Conservation (phyloP, 92 coral and sea anemone genomes). For the Actinernus sp. region DNA sequence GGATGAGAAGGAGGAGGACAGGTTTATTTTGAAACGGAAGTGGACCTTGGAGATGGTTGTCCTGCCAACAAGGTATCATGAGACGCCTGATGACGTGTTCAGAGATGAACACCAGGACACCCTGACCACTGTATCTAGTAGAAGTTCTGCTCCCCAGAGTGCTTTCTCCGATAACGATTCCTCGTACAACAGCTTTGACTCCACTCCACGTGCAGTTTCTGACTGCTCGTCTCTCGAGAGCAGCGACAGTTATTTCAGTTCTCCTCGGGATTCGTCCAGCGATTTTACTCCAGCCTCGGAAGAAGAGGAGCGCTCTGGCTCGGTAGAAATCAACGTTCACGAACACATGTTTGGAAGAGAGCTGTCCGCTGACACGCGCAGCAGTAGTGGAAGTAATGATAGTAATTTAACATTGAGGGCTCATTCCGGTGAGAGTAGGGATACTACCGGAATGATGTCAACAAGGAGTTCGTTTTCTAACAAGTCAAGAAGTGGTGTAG, state of each 20-base stretch:
- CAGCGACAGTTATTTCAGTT: constrained; percentile 66
- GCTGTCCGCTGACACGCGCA: constrained; percentile 6
- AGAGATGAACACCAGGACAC: background rate
- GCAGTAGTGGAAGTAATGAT: constrained; percentile 50
- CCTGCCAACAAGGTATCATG: background rate
- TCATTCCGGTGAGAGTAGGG: constrained; percentile 16
- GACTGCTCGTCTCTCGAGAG: constrained; percentile 73
- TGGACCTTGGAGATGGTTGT: constrained; percentile 7
- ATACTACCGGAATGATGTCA: constrained; percentile 5
- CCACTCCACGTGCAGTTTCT: constrained; percentile 69
- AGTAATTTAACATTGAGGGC: constrained; percentile 65
- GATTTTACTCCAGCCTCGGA: constrained; percentile 48
- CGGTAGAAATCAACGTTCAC: constrained; percentile 61
- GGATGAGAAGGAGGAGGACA: background rate
- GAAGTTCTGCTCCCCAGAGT: background rate
- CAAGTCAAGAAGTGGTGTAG: constrained; percentile 33
- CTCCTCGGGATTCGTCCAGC: constrained; percentile 57
- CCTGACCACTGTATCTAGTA: background rate
- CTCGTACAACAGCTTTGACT: constrained; percentile 77
- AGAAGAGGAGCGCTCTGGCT: constrained; percentile 31
- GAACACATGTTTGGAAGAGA: constrained; percentile 46
- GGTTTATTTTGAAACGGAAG: constrained; percentile 7
- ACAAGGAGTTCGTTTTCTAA: constrained; percentile 42
- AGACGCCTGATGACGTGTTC: constrained; percentile 5
- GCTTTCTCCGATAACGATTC: constrained; percentile 74